Conservation (phyloP, 2,888 invertebrate species). For the Melinopterus prodromus region DNA sequence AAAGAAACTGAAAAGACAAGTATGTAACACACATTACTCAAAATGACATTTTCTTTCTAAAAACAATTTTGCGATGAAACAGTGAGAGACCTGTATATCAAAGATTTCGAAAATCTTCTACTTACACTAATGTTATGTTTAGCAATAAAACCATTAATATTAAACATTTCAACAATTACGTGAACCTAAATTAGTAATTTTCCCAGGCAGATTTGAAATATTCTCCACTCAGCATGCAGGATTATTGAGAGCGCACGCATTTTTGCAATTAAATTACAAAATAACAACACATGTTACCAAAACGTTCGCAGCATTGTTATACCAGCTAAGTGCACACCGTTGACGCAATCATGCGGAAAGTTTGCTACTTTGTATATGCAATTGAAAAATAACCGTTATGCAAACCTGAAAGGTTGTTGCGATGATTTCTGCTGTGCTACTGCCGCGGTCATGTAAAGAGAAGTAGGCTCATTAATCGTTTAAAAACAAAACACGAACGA, state of each 20-base stretch:
- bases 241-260: not conserved
- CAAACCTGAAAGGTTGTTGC: not conserved
- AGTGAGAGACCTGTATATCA: no score
- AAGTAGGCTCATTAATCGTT: not conserved
- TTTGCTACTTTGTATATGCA: not conserved
- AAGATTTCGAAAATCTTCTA: no score
- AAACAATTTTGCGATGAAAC: no score
- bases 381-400: constrained; percentile 4
- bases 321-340: not conserved
- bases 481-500: not conserved
- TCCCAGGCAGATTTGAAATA: not conserved
- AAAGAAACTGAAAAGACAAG: no score
- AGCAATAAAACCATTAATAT: not conserved
- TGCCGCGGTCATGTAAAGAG: not conserved
- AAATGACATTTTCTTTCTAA: no score
- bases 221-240: not conserved
- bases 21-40: no score
- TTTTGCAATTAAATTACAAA: constrained; percentile 4
- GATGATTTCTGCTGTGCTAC: not conserved
- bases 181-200: not conserved
- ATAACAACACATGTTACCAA: constrained; percentile 4
- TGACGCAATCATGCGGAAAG: not conserved
- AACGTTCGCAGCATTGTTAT: not conserved
- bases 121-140: not conserved
- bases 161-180: not conserved